Conservation (phyloP, 2,888 invertebrate genomes). For the Pachliopta kotzebuea region DNA sequence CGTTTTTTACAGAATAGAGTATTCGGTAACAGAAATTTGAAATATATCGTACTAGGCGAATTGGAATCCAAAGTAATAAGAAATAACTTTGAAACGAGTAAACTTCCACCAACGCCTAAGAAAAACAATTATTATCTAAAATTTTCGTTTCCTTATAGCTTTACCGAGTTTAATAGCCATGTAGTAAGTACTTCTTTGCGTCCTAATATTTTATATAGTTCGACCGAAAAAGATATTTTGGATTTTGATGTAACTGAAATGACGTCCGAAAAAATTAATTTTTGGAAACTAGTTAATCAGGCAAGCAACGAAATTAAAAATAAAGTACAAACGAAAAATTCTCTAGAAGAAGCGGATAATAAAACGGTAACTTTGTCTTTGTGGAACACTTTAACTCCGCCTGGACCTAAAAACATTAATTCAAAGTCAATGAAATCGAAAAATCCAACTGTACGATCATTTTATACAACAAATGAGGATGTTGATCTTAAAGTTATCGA, state of each 20-base stretch:
- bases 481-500: slow-evolving; percentile 24
- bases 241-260: slow-evolving; percentile 37
- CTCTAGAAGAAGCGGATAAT: slow-evolving; percentile 33
- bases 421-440: slow-evolving; percentile 35
- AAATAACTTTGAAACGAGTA: slow-evolving; percentile 47
- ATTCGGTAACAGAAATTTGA: slow-evolving; percentile 41
- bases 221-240: slow-evolving; percentile 45
- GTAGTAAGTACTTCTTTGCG: slow-evolving; percentile 34
- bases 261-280: slow-evolving; percentile 36
- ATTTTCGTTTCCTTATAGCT: slow-evolving; percentile 45
- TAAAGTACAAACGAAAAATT: slow-evolving; percentile 35
- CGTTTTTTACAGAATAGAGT: slow-evolving; percentile 53
- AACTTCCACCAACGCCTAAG: slow-evolving; percentile 34
- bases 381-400: slow-evolving; percentile 60
- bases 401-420: slow-evolving; percentile 35
- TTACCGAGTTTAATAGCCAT: slow-evolving; percentile 49
- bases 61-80: slow-evolving; percentile 51
- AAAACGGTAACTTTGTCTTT: slow-evolving; percentile 41
- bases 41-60: slow-evolving; percentile 58
- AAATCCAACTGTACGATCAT: slow-evolving; percentile 35
- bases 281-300: slow-evolving; percentile 50
- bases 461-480: slow-evolving; percentile 32
- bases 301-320: slow-evolving; percentile 40
- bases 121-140: slow-evolving; percentile 43
- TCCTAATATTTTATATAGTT: slow-evolving; percentile 30